These are phyloP conservation scores for Achroia grisella DNA, from an alignment of 1,140 invertebrate genomes.

Conservation along the genomic window DNA sequence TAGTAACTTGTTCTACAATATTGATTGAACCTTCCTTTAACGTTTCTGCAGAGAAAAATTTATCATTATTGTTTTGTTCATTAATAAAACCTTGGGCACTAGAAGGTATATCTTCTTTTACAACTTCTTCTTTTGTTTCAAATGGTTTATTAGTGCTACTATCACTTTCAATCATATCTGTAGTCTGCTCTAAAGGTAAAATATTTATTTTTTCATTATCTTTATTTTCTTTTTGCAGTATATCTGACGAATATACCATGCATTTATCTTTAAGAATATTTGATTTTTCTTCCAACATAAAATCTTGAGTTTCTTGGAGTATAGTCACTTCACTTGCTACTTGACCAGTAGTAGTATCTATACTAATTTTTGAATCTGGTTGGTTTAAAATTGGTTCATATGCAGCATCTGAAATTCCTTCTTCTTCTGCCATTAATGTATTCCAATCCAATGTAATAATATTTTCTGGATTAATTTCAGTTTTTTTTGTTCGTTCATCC, in stretches of 20 bases:
- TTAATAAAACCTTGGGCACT: slow-evolving; percentile 9
- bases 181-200: neutral
- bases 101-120: slow-evolving; percentile 8
- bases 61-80: slow-evolving; percentile 63
- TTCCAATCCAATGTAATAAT: slow-evolving; percentile 53
- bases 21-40: slow-evolving; percentile 34
- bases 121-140: neutral
- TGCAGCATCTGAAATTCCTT: slow-evolving; percentile 28
- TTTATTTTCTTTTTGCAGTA: neutral
- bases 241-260: too few relatives aligned
- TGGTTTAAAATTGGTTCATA: slow-evolving; percentile 22
- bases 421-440: slow-evolving; percentile 55
- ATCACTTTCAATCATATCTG: neutral
- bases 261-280: slow-evolving; percentile 1
- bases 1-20: slow-evolving; percentile 44
- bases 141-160: slow-evolving; percentile 6
- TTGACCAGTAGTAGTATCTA: slow-evolving; percentile 17
- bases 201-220: neutral
- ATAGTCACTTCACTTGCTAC: slow-evolving; percentile 49
- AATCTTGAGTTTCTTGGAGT: slow-evolving; percentile 26
- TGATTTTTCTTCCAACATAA: slow-evolving; percentile 12
- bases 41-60: slow-evolving; percentile 35
- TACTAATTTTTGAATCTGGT: slow-evolving; percentile 13
- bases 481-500: neutral
- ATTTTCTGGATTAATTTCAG: slow-evolving; percentile 1